A percentile compares a stretch with the other conserved stretches of the same genome.
These are phyloP conservation scores for Sinelater perroti DNA, from an alignment of 2,888 invertebrate species.

Conservation along the genomic window DNA sequence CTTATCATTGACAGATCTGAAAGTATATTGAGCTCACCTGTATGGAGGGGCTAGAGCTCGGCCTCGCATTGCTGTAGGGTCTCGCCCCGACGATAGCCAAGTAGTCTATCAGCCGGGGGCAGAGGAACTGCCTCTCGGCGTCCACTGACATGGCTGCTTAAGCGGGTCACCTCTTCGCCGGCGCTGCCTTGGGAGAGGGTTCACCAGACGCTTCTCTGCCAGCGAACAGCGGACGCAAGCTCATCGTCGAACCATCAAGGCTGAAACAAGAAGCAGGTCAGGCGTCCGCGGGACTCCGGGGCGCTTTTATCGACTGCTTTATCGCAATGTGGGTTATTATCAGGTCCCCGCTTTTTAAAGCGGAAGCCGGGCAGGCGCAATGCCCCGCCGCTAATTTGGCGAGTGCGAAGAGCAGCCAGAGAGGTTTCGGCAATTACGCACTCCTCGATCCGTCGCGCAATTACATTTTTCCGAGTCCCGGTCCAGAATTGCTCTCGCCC, in stretches of 20 bases:
- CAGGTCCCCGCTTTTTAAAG: slow-evolving; percentile 6
- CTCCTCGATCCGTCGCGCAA: too few species aligned
- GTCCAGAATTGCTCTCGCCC: too few species aligned
- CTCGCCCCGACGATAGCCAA: slow-evolving; percentile 95
- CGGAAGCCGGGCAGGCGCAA: slow-evolving; percentile 12
- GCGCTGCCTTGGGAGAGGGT: slow-evolving; percentile 8
- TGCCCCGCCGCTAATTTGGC: too few species aligned
- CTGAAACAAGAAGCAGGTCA: neutral
- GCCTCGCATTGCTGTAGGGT: slow-evolving; percentile 70
- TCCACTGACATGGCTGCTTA: slow-evolving; percentile 62
- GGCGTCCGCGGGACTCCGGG: neutral
- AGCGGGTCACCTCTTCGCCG: slow-evolving; percentile 52
- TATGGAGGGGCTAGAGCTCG: slow-evolving; percentile 78
- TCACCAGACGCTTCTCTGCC: slow-evolving; percentile 3
- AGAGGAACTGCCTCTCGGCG: slow-evolving; percentile 81
- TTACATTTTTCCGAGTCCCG: too few species aligned
- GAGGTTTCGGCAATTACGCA: too few species aligned
- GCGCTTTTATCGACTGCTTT: slow-evolving; percentile 1
- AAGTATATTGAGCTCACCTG: slow-evolving; percentile 74
- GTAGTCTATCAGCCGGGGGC: slow-evolving; percentile 93
- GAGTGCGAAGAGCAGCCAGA: too few species aligned
- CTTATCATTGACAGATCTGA: too few species aligned
- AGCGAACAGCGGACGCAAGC: slow-evolving; percentile 14
- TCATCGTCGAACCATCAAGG: slow-evolving; percentile 29
- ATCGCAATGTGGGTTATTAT: slow-evolving; percentile 32